Conservation (phyloP, 2,888 invertebrate species). For the Petrolisthes manimaculis region DNA sequence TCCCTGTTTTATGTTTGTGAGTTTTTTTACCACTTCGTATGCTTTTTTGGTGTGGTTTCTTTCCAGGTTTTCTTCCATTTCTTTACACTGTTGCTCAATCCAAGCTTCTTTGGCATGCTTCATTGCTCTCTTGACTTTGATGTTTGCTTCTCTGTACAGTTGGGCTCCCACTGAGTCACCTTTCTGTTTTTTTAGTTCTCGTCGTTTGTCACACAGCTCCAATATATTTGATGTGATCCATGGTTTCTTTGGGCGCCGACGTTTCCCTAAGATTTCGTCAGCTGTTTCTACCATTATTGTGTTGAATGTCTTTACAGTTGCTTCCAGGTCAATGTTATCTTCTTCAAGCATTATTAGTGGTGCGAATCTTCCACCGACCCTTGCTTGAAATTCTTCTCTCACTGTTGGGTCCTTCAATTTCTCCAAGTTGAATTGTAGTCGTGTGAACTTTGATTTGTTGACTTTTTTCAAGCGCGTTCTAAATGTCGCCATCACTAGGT, state of each 20-base stretch:
- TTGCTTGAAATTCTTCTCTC: background rate
- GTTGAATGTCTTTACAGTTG: background rate
- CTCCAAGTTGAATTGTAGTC: background rate
- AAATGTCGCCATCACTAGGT: background rate
- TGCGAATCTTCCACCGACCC: background rate
- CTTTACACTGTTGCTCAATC: background rate
- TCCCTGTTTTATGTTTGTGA: constrained; percentile 11
- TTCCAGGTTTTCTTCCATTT: constrained; percentile 7
- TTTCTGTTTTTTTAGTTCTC: background rate
- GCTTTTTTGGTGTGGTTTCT: constrained; percentile 14
- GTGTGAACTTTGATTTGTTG: background rate
- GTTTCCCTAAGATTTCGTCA: background rate
- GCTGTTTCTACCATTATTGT: background rate
- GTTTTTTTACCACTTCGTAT: constrained; percentile 15
- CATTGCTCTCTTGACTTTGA: background rate
- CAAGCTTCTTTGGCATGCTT: background rate
- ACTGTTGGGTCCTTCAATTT: background rate
- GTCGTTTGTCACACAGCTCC: background rate
- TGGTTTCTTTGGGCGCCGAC: background rate
- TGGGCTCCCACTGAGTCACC: too few species aligned
- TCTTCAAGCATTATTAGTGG: background rate
- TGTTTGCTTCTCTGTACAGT: background rate
- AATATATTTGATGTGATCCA: constrained; percentile 3
- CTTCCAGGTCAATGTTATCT: background rate
- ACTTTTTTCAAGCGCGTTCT: background rate